Percentiles rank a stretch among this genome's conserved stretches.
Evolutionary conservation across 1,140 invertebrate genomes (phyloP).

Genomic region (Lithobius niger): DNA sequence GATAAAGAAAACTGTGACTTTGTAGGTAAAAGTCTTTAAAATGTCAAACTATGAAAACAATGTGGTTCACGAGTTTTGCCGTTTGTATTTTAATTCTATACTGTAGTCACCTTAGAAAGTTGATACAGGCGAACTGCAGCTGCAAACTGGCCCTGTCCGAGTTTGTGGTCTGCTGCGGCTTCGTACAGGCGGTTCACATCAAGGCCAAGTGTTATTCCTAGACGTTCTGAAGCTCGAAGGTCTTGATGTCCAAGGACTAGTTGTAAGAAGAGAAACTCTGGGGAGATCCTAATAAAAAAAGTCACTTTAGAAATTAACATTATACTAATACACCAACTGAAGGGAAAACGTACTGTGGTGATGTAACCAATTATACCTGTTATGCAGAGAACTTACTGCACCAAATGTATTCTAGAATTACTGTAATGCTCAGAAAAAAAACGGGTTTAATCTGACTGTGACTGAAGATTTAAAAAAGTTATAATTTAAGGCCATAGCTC

Average conservation of each 20-base stretch:
- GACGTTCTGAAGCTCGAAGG: slow-evolving; percentile 40
- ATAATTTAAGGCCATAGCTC: no score
- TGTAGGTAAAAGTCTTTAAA: no score
- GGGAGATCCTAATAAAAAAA: slow-evolving; percentile 36
- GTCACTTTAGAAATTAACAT: neutral
- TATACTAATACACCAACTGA: neutral
- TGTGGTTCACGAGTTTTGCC: no score
- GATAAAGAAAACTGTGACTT: no score
- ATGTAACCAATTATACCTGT: neutral
- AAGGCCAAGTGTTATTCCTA: slow-evolving; percentile 45
- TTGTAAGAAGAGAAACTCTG: slow-evolving; percentile 50
- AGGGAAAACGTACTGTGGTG: neutral
- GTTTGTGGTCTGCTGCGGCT: slow-evolving; percentile 51
- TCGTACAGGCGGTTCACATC: slow-evolving; percentile 55
- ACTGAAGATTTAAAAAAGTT: neutral
- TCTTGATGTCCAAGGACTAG: slow-evolving; percentile 41
- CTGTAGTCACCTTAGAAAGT: slow-evolving; percentile 51
- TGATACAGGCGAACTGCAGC: slow-evolving; percentile 55
- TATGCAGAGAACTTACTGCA: neutral
- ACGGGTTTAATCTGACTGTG: neutral
- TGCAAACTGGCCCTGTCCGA: slow-evolving; percentile 46
- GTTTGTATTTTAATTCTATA: no score
- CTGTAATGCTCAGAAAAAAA: neutral
- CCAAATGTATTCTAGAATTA: neutral
- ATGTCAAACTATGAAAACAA: no score